Percentiles rank a stretch among this genome's conserved stretches.
phyloP scores from a whole-genome alignment of 2,113 vertebrate species.

The Sterrhoptilus dennistouni region DNA sequence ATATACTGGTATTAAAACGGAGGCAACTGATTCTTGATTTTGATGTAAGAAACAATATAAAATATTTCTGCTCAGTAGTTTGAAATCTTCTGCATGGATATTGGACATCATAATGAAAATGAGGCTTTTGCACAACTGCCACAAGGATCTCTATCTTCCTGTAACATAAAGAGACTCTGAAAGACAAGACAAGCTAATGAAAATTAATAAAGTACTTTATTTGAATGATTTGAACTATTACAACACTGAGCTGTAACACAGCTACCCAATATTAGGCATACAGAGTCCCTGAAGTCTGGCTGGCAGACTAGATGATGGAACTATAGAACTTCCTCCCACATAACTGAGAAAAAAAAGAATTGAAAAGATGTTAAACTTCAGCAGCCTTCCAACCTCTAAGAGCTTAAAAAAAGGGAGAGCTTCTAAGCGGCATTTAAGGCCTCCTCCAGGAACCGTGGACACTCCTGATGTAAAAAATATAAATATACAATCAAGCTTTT shows the following conservation, averaged over 20 bases:
- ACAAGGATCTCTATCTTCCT: background rate
- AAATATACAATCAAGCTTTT: conserved; percentile 10
- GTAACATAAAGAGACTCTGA: background rate
- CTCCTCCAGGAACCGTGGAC: background rate
- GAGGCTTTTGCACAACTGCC: background rate
- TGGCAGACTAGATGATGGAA: conserved; percentile 34
- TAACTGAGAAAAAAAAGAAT: conserved; percentile 46
- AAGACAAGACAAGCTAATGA: conserved; percentile 19
- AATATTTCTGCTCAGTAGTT: background rate
- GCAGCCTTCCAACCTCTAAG: background rate
- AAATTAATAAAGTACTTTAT: conserved; percentile 58
- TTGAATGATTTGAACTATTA: conserved; percentile 15
- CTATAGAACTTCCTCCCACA: conserved; percentile 3
- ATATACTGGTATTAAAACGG: background rate
- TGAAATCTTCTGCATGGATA: background rate
- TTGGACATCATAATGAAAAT: background rate
- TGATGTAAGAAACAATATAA: background rate
- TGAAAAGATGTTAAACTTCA: conserved; percentile 1
- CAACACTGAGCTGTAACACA: conserved; percentile 41
- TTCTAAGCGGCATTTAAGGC: background rate
- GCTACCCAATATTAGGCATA: conserved; percentile 4
- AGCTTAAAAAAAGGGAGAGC: background rate
- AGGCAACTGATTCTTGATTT: background rate
- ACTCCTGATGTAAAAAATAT: conserved; percentile 8
- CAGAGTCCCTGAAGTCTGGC: conserved; percentile 14